phyloP scores from a whole-genome alignment of 2,888 invertebrate species.

The Ectropis crepuscularia region DNA sequence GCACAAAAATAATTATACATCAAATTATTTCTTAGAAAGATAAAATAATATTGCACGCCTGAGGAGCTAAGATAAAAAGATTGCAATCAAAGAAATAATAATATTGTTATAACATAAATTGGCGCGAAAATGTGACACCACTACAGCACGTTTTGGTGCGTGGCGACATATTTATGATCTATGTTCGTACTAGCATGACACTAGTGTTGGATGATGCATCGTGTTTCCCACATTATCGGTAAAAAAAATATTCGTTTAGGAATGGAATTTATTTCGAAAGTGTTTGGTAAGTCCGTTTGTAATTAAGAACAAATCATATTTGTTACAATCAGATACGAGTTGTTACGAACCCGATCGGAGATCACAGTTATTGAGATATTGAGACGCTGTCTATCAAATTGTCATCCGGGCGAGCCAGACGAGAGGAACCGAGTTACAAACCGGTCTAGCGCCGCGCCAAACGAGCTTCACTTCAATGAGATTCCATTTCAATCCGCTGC shows the following conservation, averaged over 20 bases:
- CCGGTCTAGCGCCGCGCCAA: slow-evolving; percentile 71
- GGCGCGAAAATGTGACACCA: slow-evolving; percentile 67
- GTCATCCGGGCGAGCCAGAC: slow-evolving; percentile 70
- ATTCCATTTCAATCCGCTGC: slow-evolving; percentile 82
- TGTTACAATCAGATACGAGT: slow-evolving; percentile 41
- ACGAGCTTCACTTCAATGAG: slow-evolving; percentile 78
- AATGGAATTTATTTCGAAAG: slow-evolving; percentile 35
- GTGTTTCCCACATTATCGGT: neutral
- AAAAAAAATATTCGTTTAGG: neutral
- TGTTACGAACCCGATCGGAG: slow-evolving; percentile 46
- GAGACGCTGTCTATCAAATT: slow-evolving; percentile 74
- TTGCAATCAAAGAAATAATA: slow-evolving; percentile 7
- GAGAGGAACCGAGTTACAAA: slow-evolving; percentile 64
- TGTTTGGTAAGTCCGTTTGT: slow-evolving; percentile 32
- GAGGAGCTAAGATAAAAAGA: slow-evolving; percentile 7
- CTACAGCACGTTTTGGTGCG: slow-evolving; percentile 21
- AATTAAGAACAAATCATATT: slow-evolving; percentile 42
- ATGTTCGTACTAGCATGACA: slow-evolving; percentile 30
- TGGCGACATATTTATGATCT: neutral
- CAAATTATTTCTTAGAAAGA: slow-evolving; percentile 3
- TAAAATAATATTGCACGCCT: slow-evolving; percentile 10
- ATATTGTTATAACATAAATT: slow-evolving; percentile 50
- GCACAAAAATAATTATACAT: neutral
- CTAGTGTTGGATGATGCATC: slow-evolving; percentile 21
- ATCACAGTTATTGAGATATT: slow-evolving; percentile 64